Evolutionary conservation across 2,113 vertebrate genomes (phyloP).

Genomic region (Diadophis punctatus): DNA sequence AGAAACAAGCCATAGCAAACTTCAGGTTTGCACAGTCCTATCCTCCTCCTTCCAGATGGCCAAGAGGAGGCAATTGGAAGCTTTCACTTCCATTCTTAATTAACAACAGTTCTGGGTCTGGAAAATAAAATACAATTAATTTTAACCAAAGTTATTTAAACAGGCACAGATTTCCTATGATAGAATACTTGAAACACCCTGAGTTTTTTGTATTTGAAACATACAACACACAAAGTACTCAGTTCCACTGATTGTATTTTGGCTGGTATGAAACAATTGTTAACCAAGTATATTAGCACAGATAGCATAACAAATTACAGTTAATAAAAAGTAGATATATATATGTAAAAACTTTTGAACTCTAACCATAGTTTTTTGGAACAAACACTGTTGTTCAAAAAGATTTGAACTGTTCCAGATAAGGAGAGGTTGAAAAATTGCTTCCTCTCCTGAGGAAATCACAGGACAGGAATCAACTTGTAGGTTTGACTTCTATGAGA

Average conservation of each 20-base stretch:
- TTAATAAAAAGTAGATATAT: not conserved
- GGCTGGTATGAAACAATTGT: not conserved
- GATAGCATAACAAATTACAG: not conserved
- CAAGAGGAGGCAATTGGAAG: not conserved
- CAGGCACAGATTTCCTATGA: not conserved
- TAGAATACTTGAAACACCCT: not conserved
- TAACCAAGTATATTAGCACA: not conserved
- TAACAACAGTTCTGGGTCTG: not conserved
- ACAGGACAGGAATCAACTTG: not conserved
- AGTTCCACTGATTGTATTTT: not conserved
- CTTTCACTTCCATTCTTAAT: not conserved
- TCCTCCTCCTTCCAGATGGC: not conserved
- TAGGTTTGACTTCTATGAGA: not conserved
- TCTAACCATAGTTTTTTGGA: not conserved
- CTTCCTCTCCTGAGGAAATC: not conserved
- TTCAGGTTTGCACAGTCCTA: not conserved
- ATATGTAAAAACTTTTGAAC: not conserved
- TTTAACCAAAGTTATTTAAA: not conserved
- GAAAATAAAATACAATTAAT: not conserved
- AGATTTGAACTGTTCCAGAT: not conserved
- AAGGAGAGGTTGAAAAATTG: not conserved
- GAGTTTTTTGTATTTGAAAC: not conserved
- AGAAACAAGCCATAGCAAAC: not conserved
- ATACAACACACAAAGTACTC: not conserved
- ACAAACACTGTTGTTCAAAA: not conserved